A percentile compares a stretch with the other conserved stretches of the same genome.
These are phyloP conservation scores for Onychostoma macrolepis DNA, from an alignment of 2,113 vertebrate species.

Conservation along the genomic window DNA sequence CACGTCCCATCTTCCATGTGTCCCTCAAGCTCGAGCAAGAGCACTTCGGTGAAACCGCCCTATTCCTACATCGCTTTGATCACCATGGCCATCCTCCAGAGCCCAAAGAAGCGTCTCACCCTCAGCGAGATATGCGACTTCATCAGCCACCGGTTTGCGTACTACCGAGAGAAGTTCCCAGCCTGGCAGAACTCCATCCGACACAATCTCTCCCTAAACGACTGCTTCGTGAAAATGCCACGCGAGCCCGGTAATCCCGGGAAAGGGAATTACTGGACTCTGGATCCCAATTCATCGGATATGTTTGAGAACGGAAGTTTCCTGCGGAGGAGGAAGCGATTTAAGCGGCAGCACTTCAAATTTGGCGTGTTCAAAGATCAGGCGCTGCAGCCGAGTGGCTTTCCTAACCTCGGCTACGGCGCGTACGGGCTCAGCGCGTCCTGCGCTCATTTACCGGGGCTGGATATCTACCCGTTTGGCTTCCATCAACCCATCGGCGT, in stretches of 20 bases:
- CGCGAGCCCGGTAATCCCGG: slow-evolving; percentile 81
- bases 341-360: slow-evolving; percentile 79
- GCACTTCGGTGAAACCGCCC: slow-evolving; percentile 77
- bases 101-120: slow-evolving; percentile 79
- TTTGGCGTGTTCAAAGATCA: slow-evolving; percentile 74
- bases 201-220: slow-evolving; percentile 81
- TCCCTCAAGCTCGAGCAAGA: slow-evolving; percentile 62
- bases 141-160: slow-evolving; percentile 79
- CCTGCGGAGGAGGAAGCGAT: slow-evolving; percentile 79
- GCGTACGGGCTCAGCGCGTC: slow-evolving; percentile 70
- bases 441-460: slow-evolving; percentile 71
- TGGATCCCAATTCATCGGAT: slow-evolving; percentile 82
- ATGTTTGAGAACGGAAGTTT: slow-evolving; percentile 85
- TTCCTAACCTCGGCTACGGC: slow-evolving; percentile 69
- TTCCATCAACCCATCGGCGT: slow-evolving; percentile 66
- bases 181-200: slow-evolving; percentile 84
- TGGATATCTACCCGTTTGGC: slow-evolving; percentile 74
- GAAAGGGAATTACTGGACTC: slow-evolving; percentile 84
- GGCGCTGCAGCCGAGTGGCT: slow-evolving; percentile 64
- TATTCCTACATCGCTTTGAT: slow-evolving; percentile 83
- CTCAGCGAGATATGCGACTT: slow-evolving; percentile 84
- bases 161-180: slow-evolving; percentile 82
- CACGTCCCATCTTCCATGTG: slow-evolving; percentile 48
- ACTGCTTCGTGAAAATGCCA: slow-evolving; percentile 82
- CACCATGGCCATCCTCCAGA: slow-evolving; percentile 82